Conservation (phyloP, 2,797 vertebrate species). For the Lycodopsis pacificus region DNA sequence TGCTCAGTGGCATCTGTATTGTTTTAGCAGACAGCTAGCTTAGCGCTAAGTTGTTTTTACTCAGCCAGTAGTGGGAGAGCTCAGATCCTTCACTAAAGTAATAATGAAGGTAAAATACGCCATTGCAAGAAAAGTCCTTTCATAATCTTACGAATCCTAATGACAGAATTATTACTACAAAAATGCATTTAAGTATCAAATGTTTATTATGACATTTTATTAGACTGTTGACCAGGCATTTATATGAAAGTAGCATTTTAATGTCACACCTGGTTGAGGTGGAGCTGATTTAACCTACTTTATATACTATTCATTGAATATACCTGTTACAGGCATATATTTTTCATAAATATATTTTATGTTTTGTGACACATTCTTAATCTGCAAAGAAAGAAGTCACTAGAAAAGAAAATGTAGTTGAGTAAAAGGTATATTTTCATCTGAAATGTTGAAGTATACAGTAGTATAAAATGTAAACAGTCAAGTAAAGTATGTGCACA, state of each 20-base stretch:
- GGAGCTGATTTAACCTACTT: background rate
- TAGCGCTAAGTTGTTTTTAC: constrained; percentile 38
- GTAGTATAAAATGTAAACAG: background rate
- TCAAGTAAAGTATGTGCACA: background rate
- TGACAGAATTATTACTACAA: background rate
- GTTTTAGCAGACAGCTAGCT: constrained; percentile 54
- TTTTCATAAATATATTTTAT: background rate
- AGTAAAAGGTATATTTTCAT: background rate
- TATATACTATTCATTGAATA: background rate
- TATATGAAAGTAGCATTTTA: background rate
- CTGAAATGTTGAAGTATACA: background rate
- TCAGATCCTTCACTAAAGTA: constrained; percentile 1
- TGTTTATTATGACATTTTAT: background rate
- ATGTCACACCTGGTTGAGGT: background rate
- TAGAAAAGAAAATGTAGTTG: background rate
- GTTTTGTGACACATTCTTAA: background rate
- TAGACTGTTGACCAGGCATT: background rate
- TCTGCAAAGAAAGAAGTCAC: background rate
- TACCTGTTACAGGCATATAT: background rate
- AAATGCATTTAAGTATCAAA: background rate
- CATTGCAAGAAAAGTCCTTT: background rate
- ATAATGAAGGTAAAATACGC: background rate
- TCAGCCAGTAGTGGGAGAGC: constrained; percentile 1
- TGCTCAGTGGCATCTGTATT: constrained; percentile 50
- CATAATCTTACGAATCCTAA: background rate